phyloP scores from a whole-genome alignment of 1,140 invertebrate genomes.

The Delia radicum region DNA sequence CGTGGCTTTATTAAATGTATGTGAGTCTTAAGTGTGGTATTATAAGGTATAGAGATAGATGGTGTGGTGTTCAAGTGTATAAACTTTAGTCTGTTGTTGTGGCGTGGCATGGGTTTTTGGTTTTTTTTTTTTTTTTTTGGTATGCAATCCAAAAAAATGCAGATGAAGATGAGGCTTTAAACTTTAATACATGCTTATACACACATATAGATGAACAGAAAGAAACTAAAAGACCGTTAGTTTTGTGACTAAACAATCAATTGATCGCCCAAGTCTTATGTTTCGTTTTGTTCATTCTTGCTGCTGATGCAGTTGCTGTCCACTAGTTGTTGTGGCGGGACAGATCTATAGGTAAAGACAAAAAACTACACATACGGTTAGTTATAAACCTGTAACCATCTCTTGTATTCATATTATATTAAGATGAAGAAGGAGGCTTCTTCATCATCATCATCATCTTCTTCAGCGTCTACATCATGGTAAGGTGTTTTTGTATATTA shows the following conservation, averaged over 20 bases:
- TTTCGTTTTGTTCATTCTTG: slow-evolving; percentile 1
- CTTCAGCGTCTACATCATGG: neutral
- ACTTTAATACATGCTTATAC: neutral
- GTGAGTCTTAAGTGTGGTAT: neutral
- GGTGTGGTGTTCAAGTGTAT: neutral
- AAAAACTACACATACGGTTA: neutral
- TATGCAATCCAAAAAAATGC: slow-evolving; percentile 4
- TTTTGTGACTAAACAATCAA: slow-evolving; percentile 22
- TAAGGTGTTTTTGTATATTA: neutral
- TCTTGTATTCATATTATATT: neutral
- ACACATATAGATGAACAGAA: neutral
- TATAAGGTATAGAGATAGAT: neutral
- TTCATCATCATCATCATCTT: slow-evolving; percentile 9
- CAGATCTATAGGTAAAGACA: neutral
- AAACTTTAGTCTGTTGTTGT: neutral
- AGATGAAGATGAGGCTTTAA: slow-evolving; percentile 17
- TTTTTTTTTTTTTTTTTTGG: neutral
- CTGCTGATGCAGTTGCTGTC: neutral
- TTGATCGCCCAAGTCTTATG: slow-evolving; percentile 14
- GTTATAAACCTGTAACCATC: neutral
- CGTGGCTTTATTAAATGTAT: slow-evolving; percentile 6
- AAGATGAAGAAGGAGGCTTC: slow-evolving; percentile 9
- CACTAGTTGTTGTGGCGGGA: slow-evolving; percentile 3
- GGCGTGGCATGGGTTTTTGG: neutral
- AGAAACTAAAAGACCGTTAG: slow-evolving; percentile 17